Evolutionary conservation across 1,140 invertebrate species (phyloP).

Genomic region (Penaeus japonicus): DNA sequence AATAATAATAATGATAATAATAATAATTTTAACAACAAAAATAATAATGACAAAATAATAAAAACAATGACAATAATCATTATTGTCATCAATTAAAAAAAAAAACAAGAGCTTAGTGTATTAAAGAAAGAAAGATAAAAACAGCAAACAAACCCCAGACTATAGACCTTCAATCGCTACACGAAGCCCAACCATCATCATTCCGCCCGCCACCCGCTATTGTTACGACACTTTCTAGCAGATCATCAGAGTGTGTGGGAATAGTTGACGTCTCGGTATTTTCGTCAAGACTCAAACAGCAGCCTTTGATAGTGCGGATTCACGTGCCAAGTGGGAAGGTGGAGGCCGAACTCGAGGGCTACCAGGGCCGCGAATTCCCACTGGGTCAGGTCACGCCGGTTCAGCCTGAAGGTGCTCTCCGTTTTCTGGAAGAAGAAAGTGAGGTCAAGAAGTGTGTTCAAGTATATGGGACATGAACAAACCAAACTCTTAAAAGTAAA

Average conservation of each 20-base stretch:
- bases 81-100: too few species aligned
- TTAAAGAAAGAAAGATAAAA: too few species aligned
- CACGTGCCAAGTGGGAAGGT: constrained; percentile 88
- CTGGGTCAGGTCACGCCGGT: constrained; percentile 87
- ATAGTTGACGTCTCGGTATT: not conserved
- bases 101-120: too few species aligned
- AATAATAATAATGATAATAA: too few species aligned
- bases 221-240: too few species aligned
- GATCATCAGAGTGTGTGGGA: constrained; percentile 4
- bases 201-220: too few species aligned
- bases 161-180: too few species aligned
- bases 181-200: too few species aligned
- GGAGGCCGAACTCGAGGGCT: constrained; percentile 92
- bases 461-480: not conserved
- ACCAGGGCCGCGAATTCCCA: constrained; percentile 95
- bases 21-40: too few species aligned
- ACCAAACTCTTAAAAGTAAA: not conserved
- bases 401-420: constrained; percentile 87
- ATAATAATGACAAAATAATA: too few species aligned
- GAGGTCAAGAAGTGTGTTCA: not conserved
- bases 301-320: constrained; percentile 94
- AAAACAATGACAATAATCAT: too few species aligned
- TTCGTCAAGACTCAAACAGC: constrained; percentile 75
- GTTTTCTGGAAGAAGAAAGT: constrained; percentile 73
- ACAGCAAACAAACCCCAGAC: too few species aligned